Conservation (phyloP, 2,113 vertebrate genomes). For the Sialia sialis region DNA sequence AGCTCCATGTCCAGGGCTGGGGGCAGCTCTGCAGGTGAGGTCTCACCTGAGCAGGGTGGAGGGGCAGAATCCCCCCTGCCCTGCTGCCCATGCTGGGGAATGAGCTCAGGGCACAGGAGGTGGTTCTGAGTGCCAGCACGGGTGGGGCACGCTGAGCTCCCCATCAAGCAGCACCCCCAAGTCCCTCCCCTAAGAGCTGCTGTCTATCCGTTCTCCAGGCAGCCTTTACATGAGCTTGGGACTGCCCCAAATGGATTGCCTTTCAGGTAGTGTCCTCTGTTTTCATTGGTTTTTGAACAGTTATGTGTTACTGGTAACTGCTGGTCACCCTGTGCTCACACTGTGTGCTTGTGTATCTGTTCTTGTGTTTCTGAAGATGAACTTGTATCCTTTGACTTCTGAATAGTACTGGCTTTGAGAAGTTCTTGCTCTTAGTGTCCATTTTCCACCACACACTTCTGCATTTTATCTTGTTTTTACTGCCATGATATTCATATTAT, state of each 20-base stretch:
- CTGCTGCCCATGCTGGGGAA: background rate
- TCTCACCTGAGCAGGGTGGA: background rate
- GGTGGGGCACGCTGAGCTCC: background rate
- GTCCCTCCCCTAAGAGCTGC: background rate
- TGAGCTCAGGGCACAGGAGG: background rate
- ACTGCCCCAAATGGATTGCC: background rate
- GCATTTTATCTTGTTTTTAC: background rate
- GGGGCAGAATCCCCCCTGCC: too few relatives aligned
- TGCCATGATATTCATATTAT: background rate
- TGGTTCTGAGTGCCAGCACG: background rate
- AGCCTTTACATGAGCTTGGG: background rate
- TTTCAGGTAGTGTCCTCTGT: background rate
- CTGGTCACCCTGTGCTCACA: background rate
- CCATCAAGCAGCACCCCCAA: background rate
- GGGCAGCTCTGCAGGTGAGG: background rate
- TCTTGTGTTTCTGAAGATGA: background rate
- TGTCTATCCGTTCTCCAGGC: background rate
- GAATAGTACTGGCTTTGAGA: background rate
- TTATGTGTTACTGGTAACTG: background rate
- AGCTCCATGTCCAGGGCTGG: too few relatives aligned
- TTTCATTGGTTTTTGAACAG: background rate
- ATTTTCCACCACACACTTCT: background rate
- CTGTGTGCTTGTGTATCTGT: background rate
- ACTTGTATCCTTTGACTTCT: background rate
- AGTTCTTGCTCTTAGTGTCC: background rate